phyloP scores from a whole-genome alignment of 2,797 vertebrate genomes.

The Anableps anableps region DNA sequence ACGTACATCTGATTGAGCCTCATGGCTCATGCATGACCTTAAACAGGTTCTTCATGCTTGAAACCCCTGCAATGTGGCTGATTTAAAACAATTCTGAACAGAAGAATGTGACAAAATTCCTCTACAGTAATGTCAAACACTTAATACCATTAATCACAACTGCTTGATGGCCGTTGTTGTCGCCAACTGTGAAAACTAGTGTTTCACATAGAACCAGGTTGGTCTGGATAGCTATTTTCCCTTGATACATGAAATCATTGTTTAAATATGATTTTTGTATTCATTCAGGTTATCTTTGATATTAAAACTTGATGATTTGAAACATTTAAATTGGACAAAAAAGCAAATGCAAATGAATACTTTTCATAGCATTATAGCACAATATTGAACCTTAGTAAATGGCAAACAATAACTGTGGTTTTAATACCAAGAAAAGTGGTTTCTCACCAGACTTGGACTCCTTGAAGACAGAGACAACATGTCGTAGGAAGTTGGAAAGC shows the following conservation, averaged over 20 bases:
- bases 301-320: background rate
- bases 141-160: background rate
- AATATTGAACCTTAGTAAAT: background rate
- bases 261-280: background rate
- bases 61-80: background rate
- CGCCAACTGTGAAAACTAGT: background rate
- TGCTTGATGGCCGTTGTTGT: too few relatives aligned
- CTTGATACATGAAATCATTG: background rate
- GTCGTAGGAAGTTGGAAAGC: constrained; percentile 94
- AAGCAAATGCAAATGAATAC: background rate
- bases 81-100: background rate
- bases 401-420: background rate
- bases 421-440: background rate
- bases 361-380: background rate
- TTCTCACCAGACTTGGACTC: constrained; percentile 94
- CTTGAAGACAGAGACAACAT: constrained; percentile 96
- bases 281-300: background rate
- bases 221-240: background rate
- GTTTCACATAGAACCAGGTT: background rate
- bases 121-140: background rate
- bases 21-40: background rate
- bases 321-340: background rate
- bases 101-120: background rate
- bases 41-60: background rate
- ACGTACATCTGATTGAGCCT: background rate